A percentile compares a stretch with the other conserved stretches of the same genome.
Evolutionary conservation across 2,888 invertebrate species (phyloP).

Genomic region (Eupsilia transversa): DNA sequence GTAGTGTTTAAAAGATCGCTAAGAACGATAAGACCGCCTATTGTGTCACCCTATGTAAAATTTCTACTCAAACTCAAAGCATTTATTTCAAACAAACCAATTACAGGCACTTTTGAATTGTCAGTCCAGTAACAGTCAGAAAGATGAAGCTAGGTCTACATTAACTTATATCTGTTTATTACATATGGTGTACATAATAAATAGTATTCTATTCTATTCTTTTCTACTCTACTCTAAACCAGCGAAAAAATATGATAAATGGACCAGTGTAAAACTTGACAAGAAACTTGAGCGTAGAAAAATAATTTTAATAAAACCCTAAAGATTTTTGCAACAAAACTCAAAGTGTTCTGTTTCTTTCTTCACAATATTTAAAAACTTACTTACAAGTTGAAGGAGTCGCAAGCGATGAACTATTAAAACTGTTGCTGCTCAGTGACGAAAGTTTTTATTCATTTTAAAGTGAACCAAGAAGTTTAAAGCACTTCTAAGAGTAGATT

Average conservation of each 20-base stretch:
- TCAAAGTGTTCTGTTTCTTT: background rate
- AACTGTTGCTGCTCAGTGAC: constrained; percentile 12
- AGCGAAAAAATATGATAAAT: background rate
- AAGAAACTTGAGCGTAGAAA: background rate
- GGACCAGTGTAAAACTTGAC: background rate
- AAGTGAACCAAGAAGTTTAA: background rate
- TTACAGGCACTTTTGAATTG: too few species aligned
- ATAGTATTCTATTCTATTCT: too few species aligned
- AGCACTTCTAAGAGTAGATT: constrained; percentile 5
- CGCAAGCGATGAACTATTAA: constrained; percentile 31
- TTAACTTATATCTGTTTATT: too few species aligned
- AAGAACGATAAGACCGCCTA: too few species aligned
- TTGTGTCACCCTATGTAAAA: too few species aligned
- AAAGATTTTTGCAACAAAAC: background rate
- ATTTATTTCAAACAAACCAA: too few species aligned
- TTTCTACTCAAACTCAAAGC: too few species aligned
- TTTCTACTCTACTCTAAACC: too few species aligned
- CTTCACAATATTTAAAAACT: constrained; percentile 17
- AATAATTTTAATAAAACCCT: background rate
- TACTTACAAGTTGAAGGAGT: constrained; percentile 15
- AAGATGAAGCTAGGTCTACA: too few species aligned
- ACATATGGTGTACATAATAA: too few species aligned
- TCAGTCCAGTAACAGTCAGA: too few species aligned
- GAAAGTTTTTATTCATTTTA: constrained; percentile 37
- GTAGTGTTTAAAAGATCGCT: too few species aligned